Evolutionary conservation across 2,113 vertebrate species (phyloP), one percentile per base, ranked within the genome.

Genomic region (Mohoua ochrocephala): DNA sequence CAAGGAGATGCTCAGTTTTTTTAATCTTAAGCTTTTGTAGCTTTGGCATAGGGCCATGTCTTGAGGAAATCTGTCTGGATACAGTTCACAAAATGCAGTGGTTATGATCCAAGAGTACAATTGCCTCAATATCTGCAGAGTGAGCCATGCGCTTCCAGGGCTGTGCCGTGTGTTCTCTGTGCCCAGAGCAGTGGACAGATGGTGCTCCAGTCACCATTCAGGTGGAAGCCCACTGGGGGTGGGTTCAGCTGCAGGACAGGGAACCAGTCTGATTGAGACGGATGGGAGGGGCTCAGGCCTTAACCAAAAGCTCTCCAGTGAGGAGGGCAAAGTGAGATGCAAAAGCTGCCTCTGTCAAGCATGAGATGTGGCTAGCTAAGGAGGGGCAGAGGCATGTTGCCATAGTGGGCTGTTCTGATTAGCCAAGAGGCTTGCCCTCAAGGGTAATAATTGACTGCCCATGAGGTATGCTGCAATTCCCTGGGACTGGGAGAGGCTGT

Each of bases 311-410:
- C 35, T 77, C 14, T 50, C 10, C 27, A 21, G 22, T 4, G 31
- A 84, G 35, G 39, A 73, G 19, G 33, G 24, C 13, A 22, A 59
- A 87, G 22, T n/a, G 17, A 56, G 39, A 42, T 50, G 69, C 37
- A 91, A 59, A 89, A 84, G 31, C 31, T 87, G 28, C 56, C 68
- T 67, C 59, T 82, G 82, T 61, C 52, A 84, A 69, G 33, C 45
- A 7, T 17, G n/a, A 61, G n/a, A 74, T 6, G 4, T 61, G 7
- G 23, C 45, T 70, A 41, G 59, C 31, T 65, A 21, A 65, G 64
- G 45, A 77, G 39, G 11, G 35, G 18, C 39, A 77, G 84, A 70
- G 64, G 24, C 19, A 8, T 35, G 26, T 45, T 80, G 20, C 27
- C 15, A 3, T 9, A 31, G 33, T 44, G 53, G 53, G 28, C 47